Evolutionary conservation across 2,113 vertebrate genomes (phyloP).

Genomic region (Charadrius vociferus): DNA sequence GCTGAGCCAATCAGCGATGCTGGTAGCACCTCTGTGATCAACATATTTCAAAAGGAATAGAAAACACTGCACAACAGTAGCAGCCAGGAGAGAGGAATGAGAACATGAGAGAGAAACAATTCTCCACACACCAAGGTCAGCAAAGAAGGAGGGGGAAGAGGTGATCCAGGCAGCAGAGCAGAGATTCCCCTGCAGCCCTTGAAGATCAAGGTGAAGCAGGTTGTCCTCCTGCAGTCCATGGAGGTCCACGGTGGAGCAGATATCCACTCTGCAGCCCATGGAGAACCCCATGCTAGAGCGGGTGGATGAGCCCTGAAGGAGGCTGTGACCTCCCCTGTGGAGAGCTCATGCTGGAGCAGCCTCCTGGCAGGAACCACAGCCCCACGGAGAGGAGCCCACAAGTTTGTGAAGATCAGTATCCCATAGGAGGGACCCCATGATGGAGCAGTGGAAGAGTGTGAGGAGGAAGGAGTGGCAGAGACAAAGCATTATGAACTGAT

Average conservation of each 20-base stretch:
- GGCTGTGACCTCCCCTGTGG: accelerated
- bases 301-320: not conserved
- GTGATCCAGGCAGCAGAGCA: not conserved
- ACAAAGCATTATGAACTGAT: not conserved
- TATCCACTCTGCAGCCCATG: not conserved
- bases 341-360: accelerated
- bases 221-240: not conserved
- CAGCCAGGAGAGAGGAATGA: not conserved
- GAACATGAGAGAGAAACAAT: not conserved
- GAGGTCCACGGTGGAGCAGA: not conserved
- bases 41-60: not conserved
- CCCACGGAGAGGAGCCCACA: not conserved
- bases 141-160: not conserved
- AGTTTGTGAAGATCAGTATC: not conserved
- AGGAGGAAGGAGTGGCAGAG: not conserved
- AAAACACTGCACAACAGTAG: not conserved
- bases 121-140: not conserved
- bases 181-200: not conserved
- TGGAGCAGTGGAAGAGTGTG: not conserved
- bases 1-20: accelerated
- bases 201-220: not conserved
- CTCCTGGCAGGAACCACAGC: not conserved
- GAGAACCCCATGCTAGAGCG: not conserved
- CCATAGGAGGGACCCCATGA: not conserved
- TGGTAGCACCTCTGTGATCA: not conserved